Evolutionary conservation across 2,888 invertebrate genomes (phyloP).

Genomic region (Clanis bilineata): DNA sequence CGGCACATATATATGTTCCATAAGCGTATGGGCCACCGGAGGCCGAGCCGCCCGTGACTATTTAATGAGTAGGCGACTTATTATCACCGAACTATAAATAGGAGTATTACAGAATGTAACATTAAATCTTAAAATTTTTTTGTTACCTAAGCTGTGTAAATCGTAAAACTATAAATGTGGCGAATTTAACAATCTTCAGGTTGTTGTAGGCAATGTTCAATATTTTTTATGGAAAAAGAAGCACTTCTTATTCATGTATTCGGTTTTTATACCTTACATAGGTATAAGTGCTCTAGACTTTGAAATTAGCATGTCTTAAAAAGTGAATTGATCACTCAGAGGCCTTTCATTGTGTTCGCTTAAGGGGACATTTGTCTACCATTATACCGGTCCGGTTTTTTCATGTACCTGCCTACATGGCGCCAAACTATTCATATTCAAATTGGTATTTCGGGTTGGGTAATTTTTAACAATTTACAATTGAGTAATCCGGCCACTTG

Average conservation of each 20-base stretch:
- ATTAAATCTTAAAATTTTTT: too few relatives aligned
- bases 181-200: background rate
- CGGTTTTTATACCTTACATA: constrained; percentile 48
- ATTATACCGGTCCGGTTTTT: constrained; percentile 78
- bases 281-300: constrained; percentile 62
- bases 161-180: background rate
- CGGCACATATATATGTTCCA: too few relatives aligned
- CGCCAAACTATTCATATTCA: constrained; percentile 80
- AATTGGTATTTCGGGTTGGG: constrained; percentile 73
- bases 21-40: too few relatives aligned
- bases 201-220: background rate
- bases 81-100: too few relatives aligned
- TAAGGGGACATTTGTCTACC: constrained; percentile 76
- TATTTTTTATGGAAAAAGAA: constrained; percentile 14
- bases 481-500: constrained; percentile 67
- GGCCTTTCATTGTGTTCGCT: constrained; percentile 70
- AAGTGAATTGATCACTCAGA: constrained; percentile 70
- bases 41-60: too few relatives aligned
- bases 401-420: constrained; percentile 79
- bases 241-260: constrained; percentile 49
- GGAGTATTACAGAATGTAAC: too few relatives aligned
- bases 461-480: constrained; percentile 76
- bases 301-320: constrained; percentile 73
- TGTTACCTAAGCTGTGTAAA: too few relatives aligned
- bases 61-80: too few relatives aligned